Base-by-base conservation (phyloP, 2,797 vertebrate species). In the Sebastes dallii region DNA sequence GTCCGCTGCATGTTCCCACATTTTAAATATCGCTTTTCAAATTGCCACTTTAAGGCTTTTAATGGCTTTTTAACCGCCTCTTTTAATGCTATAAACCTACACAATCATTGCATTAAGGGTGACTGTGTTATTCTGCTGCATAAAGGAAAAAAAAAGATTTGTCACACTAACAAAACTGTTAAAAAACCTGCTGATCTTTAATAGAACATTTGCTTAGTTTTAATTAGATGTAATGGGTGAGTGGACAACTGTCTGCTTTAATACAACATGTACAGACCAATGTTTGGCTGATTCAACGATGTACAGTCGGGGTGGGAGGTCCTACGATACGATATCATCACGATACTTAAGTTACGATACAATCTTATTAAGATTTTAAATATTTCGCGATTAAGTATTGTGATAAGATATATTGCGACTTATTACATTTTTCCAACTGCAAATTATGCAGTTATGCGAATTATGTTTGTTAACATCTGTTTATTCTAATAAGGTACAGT, bases 21-120 rank as follows among this genome's bases (percentile, higher is more conserved):
- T 67, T 86, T 78, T 67, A 70, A 74, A 83, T 76, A 80, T 78
- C 1, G 6, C 29, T 71, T 84, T 72, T 67, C 11, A 66, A 86
- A 79, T 66, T 24, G 27, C 32, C 71, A 34, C 24, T 77, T 72
- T 13, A 71, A 60, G 8, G 14, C 39, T 4, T 20, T 14, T 20
- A 20, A 1, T 6, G 0, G 34, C 46, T 29, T 58, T 66, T 50
- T 2, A 61, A 3, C 7, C 3, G 3, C 55, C 10, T 22, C 52
- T 66, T 77, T 61, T n/a, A 30, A 66, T 39, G 12, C 50, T 52
- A 65, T 22, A 20, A 67, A 67, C 25, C 58, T 7, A n/a, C 50
- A 32, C 64, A 39, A 6, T 62, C 1, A 6, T 3, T 69, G 16
- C 65, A 9, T 59, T 50, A 5, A 12, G 10, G 25, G 8, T 12